These are phyloP conservation scores for Rhorus exstirpatorius DNA, from an alignment of 2,888 invertebrate species.

Conservation along the genomic window DNA sequence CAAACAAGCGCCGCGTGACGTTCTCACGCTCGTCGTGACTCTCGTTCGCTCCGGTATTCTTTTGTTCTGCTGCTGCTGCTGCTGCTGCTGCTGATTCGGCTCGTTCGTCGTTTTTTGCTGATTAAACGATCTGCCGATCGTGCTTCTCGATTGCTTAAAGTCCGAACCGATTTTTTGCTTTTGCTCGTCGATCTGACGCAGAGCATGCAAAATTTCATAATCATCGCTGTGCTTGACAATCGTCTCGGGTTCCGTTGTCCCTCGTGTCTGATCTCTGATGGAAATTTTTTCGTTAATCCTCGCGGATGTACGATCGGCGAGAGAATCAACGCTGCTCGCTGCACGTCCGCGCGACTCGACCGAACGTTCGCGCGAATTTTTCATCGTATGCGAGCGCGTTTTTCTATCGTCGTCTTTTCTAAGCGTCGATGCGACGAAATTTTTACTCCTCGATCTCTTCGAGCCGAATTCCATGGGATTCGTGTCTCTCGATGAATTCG, in stretches of 20 bases:
- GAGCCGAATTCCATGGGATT: slow-evolving; percentile 70
- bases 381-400: slow-evolving; percentile 76
- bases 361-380: slow-evolving; percentile 77
- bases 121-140: too few species aligned
- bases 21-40: slow-evolving; percentile 70
- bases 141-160: too few species aligned
- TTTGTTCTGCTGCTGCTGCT: slow-evolving; percentile 72
- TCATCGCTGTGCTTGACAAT: slow-evolving; percentile 79
- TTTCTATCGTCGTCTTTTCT: slow-evolving; percentile 81
- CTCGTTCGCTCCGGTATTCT: slow-evolving; percentile 78
- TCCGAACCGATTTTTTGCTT: slow-evolving; percentile 74
- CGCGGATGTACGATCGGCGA: slow-evolving; percentile 72
- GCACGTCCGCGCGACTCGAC: slow-evolving; percentile 77
- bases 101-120: too few species aligned
- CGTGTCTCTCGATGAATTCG: slow-evolving; percentile 23
- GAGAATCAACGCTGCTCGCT: slow-evolving; percentile 79
- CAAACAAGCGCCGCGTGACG: too few species aligned
- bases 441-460: slow-evolving; percentile 79
- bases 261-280: slow-evolving; percentile 76
- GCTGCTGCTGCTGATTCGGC: too few species aligned
- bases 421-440: slow-evolving; percentile 77
- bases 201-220: slow-evolving; percentile 71
- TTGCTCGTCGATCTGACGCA: slow-evolving; percentile 77
- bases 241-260: slow-evolving; percentile 73
- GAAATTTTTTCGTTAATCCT: slow-evolving; percentile 77